phyloP scores from a whole-genome alignment of 2,888 invertebrate species.

The Ennomos quercinarius region DNA sequence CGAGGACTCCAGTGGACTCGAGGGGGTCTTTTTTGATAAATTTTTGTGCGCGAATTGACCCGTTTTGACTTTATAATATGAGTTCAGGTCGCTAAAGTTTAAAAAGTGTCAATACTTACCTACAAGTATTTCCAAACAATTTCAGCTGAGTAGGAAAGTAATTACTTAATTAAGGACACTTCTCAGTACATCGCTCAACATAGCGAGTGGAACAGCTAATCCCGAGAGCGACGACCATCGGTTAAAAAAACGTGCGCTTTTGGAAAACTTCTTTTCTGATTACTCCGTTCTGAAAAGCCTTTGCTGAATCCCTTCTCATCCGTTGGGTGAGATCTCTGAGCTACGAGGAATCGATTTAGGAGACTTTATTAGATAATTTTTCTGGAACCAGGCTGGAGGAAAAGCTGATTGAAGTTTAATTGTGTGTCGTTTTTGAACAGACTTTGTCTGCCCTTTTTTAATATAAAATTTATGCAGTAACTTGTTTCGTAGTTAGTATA shows the following conservation, averaged over 20 bases:
- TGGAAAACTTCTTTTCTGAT: slow-evolving; percentile 45
- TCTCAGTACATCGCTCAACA: background rate
- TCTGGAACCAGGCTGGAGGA: slow-evolving; percentile 33
- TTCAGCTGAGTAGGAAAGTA: no score
- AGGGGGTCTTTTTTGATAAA: no score
- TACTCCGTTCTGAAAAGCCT: slow-evolving; percentile 45
- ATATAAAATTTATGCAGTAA: background rate
- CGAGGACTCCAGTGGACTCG: no score
- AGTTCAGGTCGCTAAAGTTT: no score
- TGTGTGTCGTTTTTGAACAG: slow-evolving; percentile 14
- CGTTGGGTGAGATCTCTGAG: slow-evolving; percentile 44
- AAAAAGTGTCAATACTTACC: no score
- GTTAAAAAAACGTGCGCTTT: slow-evolving; percentile 14
- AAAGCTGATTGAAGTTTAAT: slow-evolving; percentile 36
- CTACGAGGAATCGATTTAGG: slow-evolving; percentile 43
- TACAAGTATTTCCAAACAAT: no score
- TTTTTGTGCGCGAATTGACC: no score
- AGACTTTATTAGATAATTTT: slow-evolving; percentile 46
- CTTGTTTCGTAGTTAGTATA: background rate
- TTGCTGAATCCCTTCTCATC: slow-evolving; percentile 45
- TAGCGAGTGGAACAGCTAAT: background rate
- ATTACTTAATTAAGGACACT: no score
- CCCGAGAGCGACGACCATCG: slow-evolving; percentile 2
- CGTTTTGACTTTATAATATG: no score
- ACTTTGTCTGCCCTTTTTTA: slow-evolving; percentile 7